A percentile compares a stretch with the other conserved stretches of the same genome.
These are phyloP conservation scores for Heterohyrax brucei DNA, from an alignment of 2,797 vertebrate species.

Conservation along the genomic window DNA sequence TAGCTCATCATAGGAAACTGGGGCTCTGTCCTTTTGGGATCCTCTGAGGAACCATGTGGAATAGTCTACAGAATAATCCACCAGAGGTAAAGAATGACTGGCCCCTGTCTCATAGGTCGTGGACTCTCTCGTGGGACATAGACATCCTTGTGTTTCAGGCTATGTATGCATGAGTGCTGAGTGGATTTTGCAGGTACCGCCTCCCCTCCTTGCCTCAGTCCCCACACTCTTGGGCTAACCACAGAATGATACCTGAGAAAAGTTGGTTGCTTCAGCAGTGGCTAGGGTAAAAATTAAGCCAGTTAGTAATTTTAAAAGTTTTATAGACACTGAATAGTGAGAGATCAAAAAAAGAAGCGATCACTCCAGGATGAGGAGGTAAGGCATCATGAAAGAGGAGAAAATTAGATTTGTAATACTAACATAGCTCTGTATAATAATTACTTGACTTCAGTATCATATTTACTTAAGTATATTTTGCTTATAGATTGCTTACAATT, in stretches of 20 bases:
- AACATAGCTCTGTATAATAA: neutral
- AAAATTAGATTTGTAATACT: slow-evolving; percentile 2
- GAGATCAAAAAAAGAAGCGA: neutral
- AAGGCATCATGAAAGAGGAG: neutral
- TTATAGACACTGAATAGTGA: neutral
- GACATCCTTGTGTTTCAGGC: neutral
- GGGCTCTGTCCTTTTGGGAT: neutral
- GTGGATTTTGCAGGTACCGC: neutral
- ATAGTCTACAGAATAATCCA: neutral
- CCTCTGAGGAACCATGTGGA: neutral
- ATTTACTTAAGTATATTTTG: slow-evolving; percentile 42
- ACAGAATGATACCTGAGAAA: neutral
- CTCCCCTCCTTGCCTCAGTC: neutral
- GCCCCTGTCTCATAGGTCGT: neutral
- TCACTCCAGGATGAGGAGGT: neutral
- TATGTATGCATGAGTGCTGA: neutral
- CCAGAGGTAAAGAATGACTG: neutral
- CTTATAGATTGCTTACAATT: slow-evolving; percentile 47
- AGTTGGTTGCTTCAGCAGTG: neutral
- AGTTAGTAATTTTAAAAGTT: slow-evolving; percentile 31
- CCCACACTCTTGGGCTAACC: neutral
- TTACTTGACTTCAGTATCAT: neutral
- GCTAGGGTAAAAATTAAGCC: neutral
- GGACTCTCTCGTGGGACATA: neutral
- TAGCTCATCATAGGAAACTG: neutral